phyloP scores from a whole-genome alignment of 2,888 invertebrate genomes.

The Myopa testacea region DNA sequence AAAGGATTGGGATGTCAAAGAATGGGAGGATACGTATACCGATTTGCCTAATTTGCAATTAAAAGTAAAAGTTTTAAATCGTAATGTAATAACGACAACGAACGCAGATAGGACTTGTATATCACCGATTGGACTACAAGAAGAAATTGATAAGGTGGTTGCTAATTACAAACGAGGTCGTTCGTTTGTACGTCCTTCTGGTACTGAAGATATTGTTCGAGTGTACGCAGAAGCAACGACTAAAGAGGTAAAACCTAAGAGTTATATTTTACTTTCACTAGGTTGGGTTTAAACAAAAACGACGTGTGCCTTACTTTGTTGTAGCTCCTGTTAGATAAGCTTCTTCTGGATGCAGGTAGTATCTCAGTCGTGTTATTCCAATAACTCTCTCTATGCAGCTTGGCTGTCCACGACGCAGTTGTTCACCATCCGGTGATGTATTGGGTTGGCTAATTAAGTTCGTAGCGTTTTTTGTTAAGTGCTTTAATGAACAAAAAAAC shows the following conservation, averaged over 20 bases:
- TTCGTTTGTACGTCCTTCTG: conserved; percentile 94
- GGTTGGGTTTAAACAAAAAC: neutral
- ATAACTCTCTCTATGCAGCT: neutral
- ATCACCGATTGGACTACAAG: conserved; percentile 86
- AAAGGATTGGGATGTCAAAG: conserved; percentile 80
- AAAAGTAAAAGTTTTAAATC: conserved; percentile 90
- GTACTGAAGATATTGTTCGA: conserved; percentile 96
- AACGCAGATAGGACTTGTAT: conserved; percentile 88
- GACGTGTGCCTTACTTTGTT: neutral
- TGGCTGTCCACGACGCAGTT: neutral
- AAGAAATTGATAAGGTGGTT: conserved; percentile 80
- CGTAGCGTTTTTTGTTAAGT: too few species aligned
- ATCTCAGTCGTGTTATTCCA: neutral
- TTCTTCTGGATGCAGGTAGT: neutral
- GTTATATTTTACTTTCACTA: neutral
- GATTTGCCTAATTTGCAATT: conserved; percentile 90
- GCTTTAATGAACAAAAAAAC: too few species aligned
- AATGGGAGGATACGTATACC: conserved; percentile 85
- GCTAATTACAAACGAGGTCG: conserved; percentile 78
- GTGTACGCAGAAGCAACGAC: conserved; percentile 95
- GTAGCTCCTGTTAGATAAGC: neutral
- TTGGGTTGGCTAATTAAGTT: too few species aligned
- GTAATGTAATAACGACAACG: conserved; percentile 85
- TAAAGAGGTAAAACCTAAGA: conserved; percentile 69
- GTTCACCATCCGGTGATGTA: too few species aligned